phyloP scores from a whole-genome alignment of 2,888 invertebrate genomes.

The Leptopilina myrica region DNA sequence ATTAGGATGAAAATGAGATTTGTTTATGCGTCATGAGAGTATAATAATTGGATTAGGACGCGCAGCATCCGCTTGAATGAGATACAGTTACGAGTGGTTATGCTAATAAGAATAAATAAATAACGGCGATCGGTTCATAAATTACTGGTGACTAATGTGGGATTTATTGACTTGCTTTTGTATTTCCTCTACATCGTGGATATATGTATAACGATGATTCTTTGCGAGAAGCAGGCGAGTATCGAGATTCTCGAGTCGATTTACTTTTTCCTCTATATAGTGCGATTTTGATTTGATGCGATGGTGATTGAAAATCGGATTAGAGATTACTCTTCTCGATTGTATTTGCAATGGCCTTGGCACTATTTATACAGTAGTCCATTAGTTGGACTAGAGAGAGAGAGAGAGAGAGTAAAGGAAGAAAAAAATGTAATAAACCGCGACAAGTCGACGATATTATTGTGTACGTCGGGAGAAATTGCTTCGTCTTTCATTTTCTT shows the following conservation, averaged over 20 bases:
- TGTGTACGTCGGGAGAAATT: slow-evolving; percentile 62
- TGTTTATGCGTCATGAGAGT: slow-evolving; percentile 18
- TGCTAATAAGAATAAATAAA: slow-evolving; percentile 20
- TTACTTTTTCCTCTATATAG: neutral
- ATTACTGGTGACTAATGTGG: slow-evolving; percentile 33
- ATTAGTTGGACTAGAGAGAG: slow-evolving; percentile 61
- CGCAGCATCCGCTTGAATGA: slow-evolving; percentile 10
- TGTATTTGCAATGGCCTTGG: slow-evolving; percentile 58
- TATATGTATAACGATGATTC: neutral
- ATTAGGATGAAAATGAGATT: no score
- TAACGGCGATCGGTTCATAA: slow-evolving; percentile 10
- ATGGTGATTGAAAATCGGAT: slow-evolving; percentile 37
- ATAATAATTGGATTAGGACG: slow-evolving; percentile 20
- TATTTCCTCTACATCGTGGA: neutral
- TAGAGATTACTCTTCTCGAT: slow-evolving; percentile 3
- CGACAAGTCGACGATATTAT: slow-evolving; percentile 64
- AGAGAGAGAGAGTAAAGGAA: slow-evolving; percentile 52
- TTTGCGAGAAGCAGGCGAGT: slow-evolving; percentile 12
- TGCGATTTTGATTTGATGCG: neutral
- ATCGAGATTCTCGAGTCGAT: neutral
- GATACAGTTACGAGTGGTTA: slow-evolving; percentile 25
- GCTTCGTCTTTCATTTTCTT: slow-evolving; percentile 52
- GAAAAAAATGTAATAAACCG: slow-evolving; percentile 71
- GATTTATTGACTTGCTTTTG: slow-evolving; percentile 25
- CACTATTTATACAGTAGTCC: slow-evolving; percentile 69